Base-by-base conservation (phyloP, 2,888 invertebrate genomes). In the Meta bourneti region DNA sequence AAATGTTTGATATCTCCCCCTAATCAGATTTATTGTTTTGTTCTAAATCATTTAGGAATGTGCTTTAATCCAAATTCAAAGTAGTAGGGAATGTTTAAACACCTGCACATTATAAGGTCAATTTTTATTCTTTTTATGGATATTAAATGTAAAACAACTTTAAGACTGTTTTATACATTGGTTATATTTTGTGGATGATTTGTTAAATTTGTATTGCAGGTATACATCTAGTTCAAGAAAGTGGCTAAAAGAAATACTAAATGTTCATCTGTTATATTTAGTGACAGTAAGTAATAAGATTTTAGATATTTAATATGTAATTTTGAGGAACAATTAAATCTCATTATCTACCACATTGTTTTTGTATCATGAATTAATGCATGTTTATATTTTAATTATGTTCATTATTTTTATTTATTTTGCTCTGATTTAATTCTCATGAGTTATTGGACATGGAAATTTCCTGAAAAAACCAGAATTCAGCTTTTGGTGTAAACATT, bases 191-290 rank as follows among this genome's bases (percentile, higher is more conserved):
- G 34, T 34, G 11, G 5, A 61, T 61, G 16, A 61, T 61, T 48
- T 48, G 61, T 69, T 16, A 49, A 34, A 34, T 34, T 52, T 80
- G 13, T 13, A 5, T 81, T 71, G 13, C 69, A 91, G 91, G 79
- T 61, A 49, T 79, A 20, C 48, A 34, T 81, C 52, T 48, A 61
- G 74, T 48, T 78, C 71, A 69, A 77, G 78, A 61, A 87, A 83
- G 54, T 91, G 91, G 91, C 19, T 83, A 77, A 86, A 87, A 88
- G 61, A 79, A 83, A 83, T 87, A 69, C 48, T 83, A 83, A 49
- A 48, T 16, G 7, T 72, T 48, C 87, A 91, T 83, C 48, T 91
- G 61, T n/a, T 11, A 49, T 52, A 87, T 88, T 61, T 91, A 61
- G 87, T 49, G 16, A 61, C 77, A 19, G 91, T 91, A 83, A 83